Base-by-base conservation (phyloP, 2,888 invertebrate species). In the Acleris sparsana region DNA sequence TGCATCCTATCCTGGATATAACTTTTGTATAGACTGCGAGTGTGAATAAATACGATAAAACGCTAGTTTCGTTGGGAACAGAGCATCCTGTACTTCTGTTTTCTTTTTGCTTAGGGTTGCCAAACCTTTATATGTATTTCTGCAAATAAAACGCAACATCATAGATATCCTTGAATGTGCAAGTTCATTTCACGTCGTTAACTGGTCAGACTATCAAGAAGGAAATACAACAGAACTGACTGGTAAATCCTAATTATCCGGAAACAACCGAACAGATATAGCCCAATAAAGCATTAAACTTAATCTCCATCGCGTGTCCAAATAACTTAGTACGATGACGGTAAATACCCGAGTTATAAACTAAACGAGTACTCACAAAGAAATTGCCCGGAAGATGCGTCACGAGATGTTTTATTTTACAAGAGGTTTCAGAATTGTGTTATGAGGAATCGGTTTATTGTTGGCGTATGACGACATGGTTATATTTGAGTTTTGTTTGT, bases 281-380 rank as follows among this genome's bases (percentile, higher is more conserved):
- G 16, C 39, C 39, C 55, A 62, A 22, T 20, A 55, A 49, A 39
- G 48, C 43, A 56, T 53, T 7, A 49, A 39, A 29, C 18, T 17
- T 53, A 46, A 55, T 55, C 49, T 55, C n/a, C 13, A 4, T 65
- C 60, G 65, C 65, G 33, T 65, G 65, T 60, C 18, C 22, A n/a
- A n/a, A 51, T 6, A 13, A 49, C 49, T 65, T 60, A 43, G 29
- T 39, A 39, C 13, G 13, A 39, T 13, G 39, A 13, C 11, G 13
- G 13, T 9, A 39, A 33, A 39, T 39, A 13, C 5, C 16, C 0
- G 6, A n/a, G 29, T 44, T 7, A 44, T 55, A 61, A 56, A 64
- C 39, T 39, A 44, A 57, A 46, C 44, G 29, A 57, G 13, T 16
- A 11, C 53, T 60, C 20, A 65, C 60, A 65, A 64, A 60, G 49